Base-by-base conservation (phyloP, 2,797 vertebrate genomes). In the Nothura maculosa region DNA sequence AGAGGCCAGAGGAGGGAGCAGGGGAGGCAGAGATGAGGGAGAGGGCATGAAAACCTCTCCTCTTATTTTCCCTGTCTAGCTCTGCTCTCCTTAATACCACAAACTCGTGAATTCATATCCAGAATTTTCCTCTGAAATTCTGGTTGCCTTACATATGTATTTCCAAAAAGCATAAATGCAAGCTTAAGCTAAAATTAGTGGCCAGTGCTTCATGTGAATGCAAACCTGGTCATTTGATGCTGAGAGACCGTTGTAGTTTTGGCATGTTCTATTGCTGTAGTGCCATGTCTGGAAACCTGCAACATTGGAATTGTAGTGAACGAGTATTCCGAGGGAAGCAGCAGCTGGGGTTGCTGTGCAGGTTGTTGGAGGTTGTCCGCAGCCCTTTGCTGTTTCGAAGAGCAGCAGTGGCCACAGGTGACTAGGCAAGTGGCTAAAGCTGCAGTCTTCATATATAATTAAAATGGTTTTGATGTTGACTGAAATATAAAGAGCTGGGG, bases 161-260 rank as follows among this genome's bases (percentile, higher is more conserved):
- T 94, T 76, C 34, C 67, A 42, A 63, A 67, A 19, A 77, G 8
- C 34, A 9, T 62, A 92, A 87, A 69, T 55, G 19, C 34, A n/a
- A 38, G 18, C 12, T 52, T 87, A 32, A 66, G 32, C 6, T 81
- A 36, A 88, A 85, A 36, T 45, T 58, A 34, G 21, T 81, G 25
- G 15, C 50, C 45, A 61, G 0, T 67, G 57, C 9, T 25, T 67
- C 62, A 5, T 28, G 25, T 40, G 36, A 64, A 30, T 76, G 25
- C 60, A 63, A 78, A 76, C 32, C 69, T 47, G 42, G 27, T 79
- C 34, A 67, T 36, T n/a, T 80, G 55, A 70, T 60, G 28, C 64
- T 67, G 52, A 68, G 32, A 48, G 11, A 24, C 14, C 24, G 57
- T 40, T 63, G 52, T 54, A 75, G 10, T 62, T 91, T 88, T 67